Percentiles rank a stretch among this genome's conserved stretches.
These are phyloP conservation scores for Drosophila novamexicana DNA, from an alignment of 1,140 invertebrate species.

Conservation along the genomic window DNA sequence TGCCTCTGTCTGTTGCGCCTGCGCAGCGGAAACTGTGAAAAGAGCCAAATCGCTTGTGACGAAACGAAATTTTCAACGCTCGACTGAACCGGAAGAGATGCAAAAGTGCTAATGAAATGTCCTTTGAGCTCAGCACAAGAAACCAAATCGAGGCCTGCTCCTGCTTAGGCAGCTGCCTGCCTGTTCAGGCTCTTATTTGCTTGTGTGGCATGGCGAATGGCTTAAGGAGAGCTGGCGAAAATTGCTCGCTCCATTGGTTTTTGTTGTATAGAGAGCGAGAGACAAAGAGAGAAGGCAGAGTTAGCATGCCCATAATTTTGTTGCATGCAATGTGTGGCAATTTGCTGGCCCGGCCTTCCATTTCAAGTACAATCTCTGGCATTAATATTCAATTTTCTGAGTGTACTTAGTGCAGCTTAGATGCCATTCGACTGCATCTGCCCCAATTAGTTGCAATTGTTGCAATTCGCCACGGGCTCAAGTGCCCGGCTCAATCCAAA, in stretches of 20 bases:
- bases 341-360: conserved; percentile 47
- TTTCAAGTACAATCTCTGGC: conserved; percentile 61
- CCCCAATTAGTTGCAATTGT: conserved; percentile 77
- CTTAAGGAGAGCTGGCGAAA: conserved; percentile 39
- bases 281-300: background rate
- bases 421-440: conserved; percentile 26
- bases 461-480: conserved; percentile 49
- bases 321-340: conserved; percentile 66
- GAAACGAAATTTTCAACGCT: conserved; percentile 78
- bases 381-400: conserved; percentile 80
- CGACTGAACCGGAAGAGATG: conserved; percentile 54
- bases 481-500: conserved; percentile 37
- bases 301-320: conserved; percentile 61
- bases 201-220: conserved; percentile 62
- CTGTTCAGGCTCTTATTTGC: background rate
- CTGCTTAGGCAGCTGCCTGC: background rate
- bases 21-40: conserved; percentile 67
- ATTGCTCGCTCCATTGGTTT: conserved; percentile 71
- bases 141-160: background rate
- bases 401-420: conserved; percentile 70
- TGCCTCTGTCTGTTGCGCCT: conserved; percentile 29
- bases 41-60: conserved; percentile 80
- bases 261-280: background rate
- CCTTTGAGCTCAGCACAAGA: conserved; percentile 51
- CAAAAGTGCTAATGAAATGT: conserved; percentile 78